A percentile compares a stretch with the other conserved stretches of the same genome.
Evolutionary conservation across 2,113 vertebrate genomes (phyloP).

Genomic region (Bubo scandiacus): DNA sequence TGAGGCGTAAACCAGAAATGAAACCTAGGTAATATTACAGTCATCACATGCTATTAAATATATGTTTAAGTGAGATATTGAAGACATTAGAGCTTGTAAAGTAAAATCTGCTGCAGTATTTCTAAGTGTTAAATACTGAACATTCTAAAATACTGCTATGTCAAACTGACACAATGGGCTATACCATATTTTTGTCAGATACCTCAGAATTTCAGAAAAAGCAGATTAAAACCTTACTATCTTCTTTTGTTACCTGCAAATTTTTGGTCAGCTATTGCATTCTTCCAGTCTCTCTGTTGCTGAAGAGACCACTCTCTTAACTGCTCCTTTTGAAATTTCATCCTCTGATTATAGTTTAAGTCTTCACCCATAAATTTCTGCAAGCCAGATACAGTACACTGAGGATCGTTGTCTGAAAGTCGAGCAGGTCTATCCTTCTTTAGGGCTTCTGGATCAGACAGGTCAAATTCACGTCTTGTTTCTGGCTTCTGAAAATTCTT

Average conservation of each 20-base stretch:
- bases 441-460: constrained; percentile 76
- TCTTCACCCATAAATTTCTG: constrained; percentile 89
- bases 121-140: neutral
- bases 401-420: constrained; percentile 59
- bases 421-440: constrained; percentile 71
- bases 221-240: neutral
- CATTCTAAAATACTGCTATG: neutral
- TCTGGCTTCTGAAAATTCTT: constrained; percentile 77
- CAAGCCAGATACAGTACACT: constrained; percentile 73
- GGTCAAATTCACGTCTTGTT: constrained; percentile 78
- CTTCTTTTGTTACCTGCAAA: constrained; percentile 69
- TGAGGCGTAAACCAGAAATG: neutral
- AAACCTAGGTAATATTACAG: neutral
- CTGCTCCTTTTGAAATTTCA: constrained; percentile 84
- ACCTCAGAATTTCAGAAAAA: neutral
- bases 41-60: neutral
- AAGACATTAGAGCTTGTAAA: neutral
- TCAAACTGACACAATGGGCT: neutral
- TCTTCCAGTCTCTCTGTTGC: constrained; percentile 78
- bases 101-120: neutral
- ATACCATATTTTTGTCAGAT: neutral
- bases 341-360: constrained; percentile 60
- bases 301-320: constrained; percentile 83
- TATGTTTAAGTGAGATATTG: neutral
- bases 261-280: constrained; percentile 60